Conservation (phyloP, 2,113 vertebrate genomes). For the Catagonus wagneri region DNA sequence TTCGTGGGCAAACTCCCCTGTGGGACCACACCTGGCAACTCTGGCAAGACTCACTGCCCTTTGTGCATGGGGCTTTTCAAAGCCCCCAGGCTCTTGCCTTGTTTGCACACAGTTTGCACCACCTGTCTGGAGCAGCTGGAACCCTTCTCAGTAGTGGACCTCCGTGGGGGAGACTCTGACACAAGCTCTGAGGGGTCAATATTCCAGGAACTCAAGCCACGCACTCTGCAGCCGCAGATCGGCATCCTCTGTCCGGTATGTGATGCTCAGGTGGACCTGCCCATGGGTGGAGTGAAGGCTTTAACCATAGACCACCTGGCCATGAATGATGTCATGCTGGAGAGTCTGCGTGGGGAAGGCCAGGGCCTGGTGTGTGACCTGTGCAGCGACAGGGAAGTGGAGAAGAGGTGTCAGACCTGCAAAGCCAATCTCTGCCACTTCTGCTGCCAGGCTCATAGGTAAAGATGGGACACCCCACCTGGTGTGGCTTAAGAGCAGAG, state of each 20-base stretch:
- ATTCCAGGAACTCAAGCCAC: conserved; percentile 64
- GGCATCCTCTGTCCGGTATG: conserved; percentile 93
- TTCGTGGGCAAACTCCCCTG: conserved; percentile 33
- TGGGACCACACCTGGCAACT: conserved; percentile 17
- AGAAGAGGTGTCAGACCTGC: conserved; percentile 93
- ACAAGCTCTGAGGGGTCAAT: conserved; percentile 52
- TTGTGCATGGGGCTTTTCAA: conserved; percentile 88
- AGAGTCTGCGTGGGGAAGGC: conserved; percentile 86
- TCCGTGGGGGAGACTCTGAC: conserved; percentile 69
- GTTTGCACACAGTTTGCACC: conserved; percentile 93
- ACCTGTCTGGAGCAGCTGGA: conserved; percentile 90
- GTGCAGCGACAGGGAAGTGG: conserved; percentile 91
- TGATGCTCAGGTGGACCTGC: conserved; percentile 92
- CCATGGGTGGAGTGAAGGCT: conserved; percentile 88
- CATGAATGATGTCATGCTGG: conserved; percentile 90
- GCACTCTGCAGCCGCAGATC: conserved; percentile 45
- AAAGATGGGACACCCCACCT: conserved; percentile 56
- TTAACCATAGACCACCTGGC: conserved; percentile 92
- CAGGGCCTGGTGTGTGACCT: conserved; percentile 91
- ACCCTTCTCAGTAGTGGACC: conserved; percentile 83
- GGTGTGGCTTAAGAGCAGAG: conserved; percentile 27
- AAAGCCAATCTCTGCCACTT: conserved; percentile 92
- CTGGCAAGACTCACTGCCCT: conserved; percentile 86
- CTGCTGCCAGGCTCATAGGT: conserved; percentile 97
- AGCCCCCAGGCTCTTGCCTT: conserved; percentile 92